phyloP scores from a whole-genome alignment of 1,140 invertebrate species.

The Leptinotarsa defecta region DNA sequence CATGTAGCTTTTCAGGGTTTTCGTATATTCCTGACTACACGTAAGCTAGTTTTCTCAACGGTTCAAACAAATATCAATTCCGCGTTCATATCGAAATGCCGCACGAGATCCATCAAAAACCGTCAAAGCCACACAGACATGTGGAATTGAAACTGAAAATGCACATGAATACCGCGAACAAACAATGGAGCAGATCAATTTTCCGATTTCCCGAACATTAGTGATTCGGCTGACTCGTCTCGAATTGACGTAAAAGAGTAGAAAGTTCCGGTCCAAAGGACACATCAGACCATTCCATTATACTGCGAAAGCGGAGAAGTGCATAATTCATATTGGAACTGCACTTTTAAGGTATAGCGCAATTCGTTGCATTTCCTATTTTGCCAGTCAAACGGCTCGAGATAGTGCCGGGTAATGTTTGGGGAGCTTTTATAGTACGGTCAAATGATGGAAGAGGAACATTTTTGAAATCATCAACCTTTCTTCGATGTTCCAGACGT shows the following conservation, averaged over 20 bases:
- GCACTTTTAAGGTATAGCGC: neutral
- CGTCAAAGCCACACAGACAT: neutral
- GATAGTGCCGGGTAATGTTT: conserved; percentile 12
- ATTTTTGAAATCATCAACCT: no score
- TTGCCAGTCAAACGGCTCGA: conserved; percentile 25
- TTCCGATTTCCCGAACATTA: conserved; percentile 24
- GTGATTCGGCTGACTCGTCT: conserved; percentile 18
- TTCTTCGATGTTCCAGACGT: no score
- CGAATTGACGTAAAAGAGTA: conserved; percentile 15
- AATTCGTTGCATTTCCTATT: conserved; percentile 7
- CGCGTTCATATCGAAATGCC: no score
- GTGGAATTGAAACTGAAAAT: conserved; percentile 3
- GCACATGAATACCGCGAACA: neutral
- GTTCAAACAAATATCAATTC: no score
- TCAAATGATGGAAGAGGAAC: neutral
- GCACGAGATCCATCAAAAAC: no score
- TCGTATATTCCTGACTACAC: no score
- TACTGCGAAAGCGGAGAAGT: conserved; percentile 11
- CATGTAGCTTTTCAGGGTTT: no score
- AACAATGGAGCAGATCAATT: conserved; percentile 1
- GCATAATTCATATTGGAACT: conserved; percentile 14
- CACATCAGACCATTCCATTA: conserved; percentile 14
- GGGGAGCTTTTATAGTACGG: neutral
- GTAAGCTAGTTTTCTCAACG: no score
- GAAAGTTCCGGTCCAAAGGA: neutral